phyloP scores from a whole-genome alignment of 1,140 invertebrate genomes.

The Lepidurus packardi region DNA sequence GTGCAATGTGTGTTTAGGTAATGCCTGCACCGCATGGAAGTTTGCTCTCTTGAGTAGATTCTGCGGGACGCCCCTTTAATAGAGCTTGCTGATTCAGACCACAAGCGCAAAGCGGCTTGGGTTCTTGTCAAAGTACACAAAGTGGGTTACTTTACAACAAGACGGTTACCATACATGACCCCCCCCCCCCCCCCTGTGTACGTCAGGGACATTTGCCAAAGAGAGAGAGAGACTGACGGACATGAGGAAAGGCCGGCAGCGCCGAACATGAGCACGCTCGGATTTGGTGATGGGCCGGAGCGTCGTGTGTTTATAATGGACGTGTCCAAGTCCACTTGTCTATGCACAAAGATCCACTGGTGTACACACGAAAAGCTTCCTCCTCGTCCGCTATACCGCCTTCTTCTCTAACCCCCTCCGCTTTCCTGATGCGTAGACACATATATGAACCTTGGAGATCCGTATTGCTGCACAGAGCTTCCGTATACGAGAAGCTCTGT shows the following conservation, averaged over 20 bases:
- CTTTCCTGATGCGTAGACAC: no score
- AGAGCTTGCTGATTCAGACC: slow-evolving; percentile 12
- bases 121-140: slow-evolving; percentile 7
- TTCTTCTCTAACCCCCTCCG: no score
- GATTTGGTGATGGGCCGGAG: not conserved
- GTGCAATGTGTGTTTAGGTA: slow-evolving; percentile 6
- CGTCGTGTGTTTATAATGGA: slow-evolving; percentile 9
- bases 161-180: not conserved
- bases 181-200: no score
- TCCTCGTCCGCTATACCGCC: no score
- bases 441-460: no score
- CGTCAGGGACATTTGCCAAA: no score
- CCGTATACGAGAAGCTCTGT: no score
- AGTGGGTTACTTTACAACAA: slow-evolving; percentile 1
- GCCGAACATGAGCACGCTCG: not conserved
- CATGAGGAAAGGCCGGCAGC: not conserved
- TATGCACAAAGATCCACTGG: not conserved
- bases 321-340: not conserved
- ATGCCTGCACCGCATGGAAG: slow-evolving; percentile 18
- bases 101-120: slow-evolving; percentile 5
- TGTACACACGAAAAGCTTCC: not conserved
- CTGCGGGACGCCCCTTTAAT: slow-evolving; percentile 7
- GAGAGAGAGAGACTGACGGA: no score
- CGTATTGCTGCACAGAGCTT: no score
- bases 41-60: slow-evolving; percentile 17